Evolutionary conservation across 1,140 invertebrate species (phyloP).

Genomic region (Tyrophagus putrescentiae): DNA sequence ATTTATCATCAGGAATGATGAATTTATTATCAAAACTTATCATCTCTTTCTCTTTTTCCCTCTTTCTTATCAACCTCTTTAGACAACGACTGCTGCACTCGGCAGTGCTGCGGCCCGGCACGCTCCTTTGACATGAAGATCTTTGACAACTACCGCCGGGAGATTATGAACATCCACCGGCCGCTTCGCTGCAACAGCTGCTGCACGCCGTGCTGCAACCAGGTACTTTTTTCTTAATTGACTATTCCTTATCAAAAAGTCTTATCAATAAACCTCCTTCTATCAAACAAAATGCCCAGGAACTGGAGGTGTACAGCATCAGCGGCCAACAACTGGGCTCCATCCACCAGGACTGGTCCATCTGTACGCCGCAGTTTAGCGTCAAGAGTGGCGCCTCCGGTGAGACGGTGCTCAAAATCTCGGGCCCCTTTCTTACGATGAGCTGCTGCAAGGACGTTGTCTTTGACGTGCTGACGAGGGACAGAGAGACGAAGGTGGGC

Average conservation of each 20-base stretch:
- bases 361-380: conserved; percentile 57
- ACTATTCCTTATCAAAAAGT: too few relatives aligned
- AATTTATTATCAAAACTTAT: neutral
- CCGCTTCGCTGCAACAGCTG: conserved; percentile 60
- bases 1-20: neutral
- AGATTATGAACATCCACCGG: conserved; percentile 51
- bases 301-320: conserved; percentile 49
- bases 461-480: conserved; percentile 39
- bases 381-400: conserved; percentile 62
- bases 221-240: conserved; percentile 37
- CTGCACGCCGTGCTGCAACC: conserved; percentile 66
- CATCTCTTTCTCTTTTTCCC: neutral
- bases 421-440: conserved; percentile 65
- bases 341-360: conserved; percentile 68
- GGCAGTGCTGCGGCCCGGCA: conserved; percentile 59
- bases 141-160: conserved; percentile 54
- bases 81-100: conserved; percentile 48
- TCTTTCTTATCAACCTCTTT: conserved; percentile 5
- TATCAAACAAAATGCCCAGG: conserved; percentile 40
- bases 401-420: conserved; percentile 57
- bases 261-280: neutral
- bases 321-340: conserved; percentile 52
- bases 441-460: conserved; percentile 62
- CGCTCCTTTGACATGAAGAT: conserved; percentile 68
- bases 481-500: conserved; percentile 39